Conservation (phyloP, 92 coral and sea anemone species). For the Zoanthus gigantus region DNA sequence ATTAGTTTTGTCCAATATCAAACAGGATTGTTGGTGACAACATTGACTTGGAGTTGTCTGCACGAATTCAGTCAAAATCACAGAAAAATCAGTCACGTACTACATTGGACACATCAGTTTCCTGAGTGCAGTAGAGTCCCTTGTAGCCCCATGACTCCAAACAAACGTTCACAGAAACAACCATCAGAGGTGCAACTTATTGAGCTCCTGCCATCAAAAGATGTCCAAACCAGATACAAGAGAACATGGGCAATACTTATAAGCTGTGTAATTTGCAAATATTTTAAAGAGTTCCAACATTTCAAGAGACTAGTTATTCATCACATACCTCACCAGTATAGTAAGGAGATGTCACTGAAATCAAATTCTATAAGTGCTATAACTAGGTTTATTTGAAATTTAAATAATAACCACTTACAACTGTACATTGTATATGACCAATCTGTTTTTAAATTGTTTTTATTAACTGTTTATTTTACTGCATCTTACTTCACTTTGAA, state of each 20-base stretch:
- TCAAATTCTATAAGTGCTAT: conserved; percentile 23
- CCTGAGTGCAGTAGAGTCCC: conserved; percentile 33
- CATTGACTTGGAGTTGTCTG: conserved; percentile 27
- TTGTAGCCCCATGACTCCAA: conserved; percentile 29
- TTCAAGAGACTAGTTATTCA: conserved; percentile 20
- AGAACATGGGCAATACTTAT: conserved; percentile 33
- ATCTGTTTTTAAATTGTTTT: conserved; percentile 7
- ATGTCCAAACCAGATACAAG: conserved; percentile 21
- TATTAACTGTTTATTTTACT: not conserved
- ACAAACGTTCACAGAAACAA: conserved; percentile 35
- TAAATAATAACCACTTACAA: not conserved
- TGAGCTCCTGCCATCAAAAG: conserved; percentile 25
- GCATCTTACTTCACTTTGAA: conserved; percentile 1
- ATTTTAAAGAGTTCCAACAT: conserved; percentile 13
- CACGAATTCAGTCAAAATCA: conserved; percentile 29
- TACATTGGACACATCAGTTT: conserved; percentile 64
- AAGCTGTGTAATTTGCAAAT: conserved; percentile 38
- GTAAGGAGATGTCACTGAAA: conserved; percentile 38
- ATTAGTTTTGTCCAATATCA: conserved; percentile 2
- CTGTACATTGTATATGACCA: conserved; percentile 1
- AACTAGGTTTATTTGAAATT: not conserved
- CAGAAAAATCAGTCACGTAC: conserved; percentile 41
- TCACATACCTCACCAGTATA: conserved; percentile 37
- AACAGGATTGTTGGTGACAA: conserved; percentile 51
- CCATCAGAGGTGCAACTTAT: conserved; percentile 29